A percentile compares a stretch with the other conserved stretches of the same genome.
Conservation (phyloP, 23 tunicate genomes). For the Styela clava region DNA sequence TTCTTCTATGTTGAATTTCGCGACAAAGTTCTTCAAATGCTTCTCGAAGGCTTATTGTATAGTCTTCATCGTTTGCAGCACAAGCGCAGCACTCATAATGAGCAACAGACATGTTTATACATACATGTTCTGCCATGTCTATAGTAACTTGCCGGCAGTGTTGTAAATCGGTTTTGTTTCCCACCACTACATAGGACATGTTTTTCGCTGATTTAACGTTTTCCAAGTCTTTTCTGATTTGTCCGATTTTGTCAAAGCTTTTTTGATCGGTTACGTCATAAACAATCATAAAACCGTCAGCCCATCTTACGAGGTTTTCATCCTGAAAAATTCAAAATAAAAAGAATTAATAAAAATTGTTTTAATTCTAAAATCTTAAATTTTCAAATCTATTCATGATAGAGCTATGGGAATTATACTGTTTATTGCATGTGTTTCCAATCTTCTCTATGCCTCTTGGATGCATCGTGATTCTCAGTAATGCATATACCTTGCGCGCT, state of each 20-base stretch:
- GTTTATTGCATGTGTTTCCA: too few relatives aligned
- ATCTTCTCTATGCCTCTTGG: too few relatives aligned
- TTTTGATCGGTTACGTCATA: conserved; percentile 80
- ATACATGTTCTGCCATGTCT: conserved; percentile 46
- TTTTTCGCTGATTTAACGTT: conserved; percentile 32
- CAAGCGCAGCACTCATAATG: conserved; percentile 93
- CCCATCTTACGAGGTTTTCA: conserved; percentile 79
- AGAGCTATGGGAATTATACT: background rate
- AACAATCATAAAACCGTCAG: conserved; percentile 88
- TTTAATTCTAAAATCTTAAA: background rate
- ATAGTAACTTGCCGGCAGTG: conserved; percentile 53
- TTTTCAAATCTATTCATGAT: background rate
- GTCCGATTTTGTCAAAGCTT: conserved; percentile 42
- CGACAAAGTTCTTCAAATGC: conserved; percentile 94
- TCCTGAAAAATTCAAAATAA: conserved; percentile 39
- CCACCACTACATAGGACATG: conserved; percentile 63
- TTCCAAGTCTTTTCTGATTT: conserved; percentile 59
- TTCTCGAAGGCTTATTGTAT: conserved; percentile 38
- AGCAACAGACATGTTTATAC: conserved; percentile 37
- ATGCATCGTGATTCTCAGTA: too few relatives aligned
- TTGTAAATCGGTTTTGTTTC: conserved; percentile 77
- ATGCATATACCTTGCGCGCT: too few relatives aligned
- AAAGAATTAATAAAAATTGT: background rate
- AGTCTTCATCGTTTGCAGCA: conserved; percentile 40
- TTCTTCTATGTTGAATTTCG: conserved; percentile 45